Percentiles rank a stretch among this genome's conserved stretches.
These are phyloP conservation scores for Andricus grossulariae DNA, from an alignment of 1,140 invertebrate genomes.

Conservation along the genomic window DNA sequence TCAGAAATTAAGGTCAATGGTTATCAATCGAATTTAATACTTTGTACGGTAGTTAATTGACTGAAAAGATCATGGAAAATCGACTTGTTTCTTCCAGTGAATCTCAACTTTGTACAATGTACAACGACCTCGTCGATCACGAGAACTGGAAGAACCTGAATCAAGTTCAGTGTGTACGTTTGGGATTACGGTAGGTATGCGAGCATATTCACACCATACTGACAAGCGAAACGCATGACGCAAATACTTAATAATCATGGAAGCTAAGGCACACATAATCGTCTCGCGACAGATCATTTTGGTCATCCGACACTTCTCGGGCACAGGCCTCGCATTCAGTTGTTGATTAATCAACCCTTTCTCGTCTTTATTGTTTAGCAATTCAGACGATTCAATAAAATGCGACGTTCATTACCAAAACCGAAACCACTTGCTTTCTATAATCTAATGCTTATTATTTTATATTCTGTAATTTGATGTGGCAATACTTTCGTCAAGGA, in stretches of 20 bases:
- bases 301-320: slow-evolving; percentile 23
- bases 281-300: slow-evolving; percentile 21
- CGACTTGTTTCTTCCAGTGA: slow-evolving; percentile 8
- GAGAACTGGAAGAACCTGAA: slow-evolving; percentile 31
- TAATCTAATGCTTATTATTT: too few species aligned
- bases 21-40: background rate
- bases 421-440: background rate
- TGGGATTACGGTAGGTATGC: slow-evolving; percentile 20
- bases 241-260: slow-evolving; percentile 25
- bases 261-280: background rate
- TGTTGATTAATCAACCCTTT: slow-evolving; percentile 2
- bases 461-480: too few species aligned
- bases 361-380: slow-evolving; percentile 6
- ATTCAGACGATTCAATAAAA: background rate
- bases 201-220: slow-evolving; percentile 14
- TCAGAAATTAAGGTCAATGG: background rate
- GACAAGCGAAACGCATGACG: slow-evolving; percentile 10
- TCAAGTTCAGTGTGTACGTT: slow-evolving; percentile 24
- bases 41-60: slow-evolving; percentile 25
- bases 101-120: slow-evolving; percentile 8
- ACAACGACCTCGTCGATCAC: slow-evolving; percentile 23
- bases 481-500: too few species aligned
- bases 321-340: slow-evolving; percentile 18
- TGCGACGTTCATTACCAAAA: background rate
- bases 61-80: background rate